A percentile compares a stretch with the other conserved stretches of the same genome.
Evolutionary conservation across 1,140 invertebrate species (phyloP).

Genomic region (Branchinecta lindahli): DNA sequence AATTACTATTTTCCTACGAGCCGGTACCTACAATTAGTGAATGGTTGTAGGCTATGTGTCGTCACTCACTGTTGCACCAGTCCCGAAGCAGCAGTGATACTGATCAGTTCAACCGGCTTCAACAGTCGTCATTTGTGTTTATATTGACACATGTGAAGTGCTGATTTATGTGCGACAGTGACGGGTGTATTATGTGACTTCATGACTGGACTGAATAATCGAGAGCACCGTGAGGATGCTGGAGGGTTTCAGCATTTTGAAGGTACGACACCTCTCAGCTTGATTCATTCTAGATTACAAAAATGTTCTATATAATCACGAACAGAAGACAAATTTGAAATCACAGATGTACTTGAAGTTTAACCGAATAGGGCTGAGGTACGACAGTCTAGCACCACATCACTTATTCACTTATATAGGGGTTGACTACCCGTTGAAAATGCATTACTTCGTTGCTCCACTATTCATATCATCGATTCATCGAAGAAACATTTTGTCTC

Average conservation of each 20-base stretch:
- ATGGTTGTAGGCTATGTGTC: background rate
- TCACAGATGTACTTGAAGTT: too few relatives aligned
- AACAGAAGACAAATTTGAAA: too few relatives aligned
- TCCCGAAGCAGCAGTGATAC: background rate
- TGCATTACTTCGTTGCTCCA: too few relatives aligned
- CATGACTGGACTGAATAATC: background rate
- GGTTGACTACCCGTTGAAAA: too few relatives aligned
- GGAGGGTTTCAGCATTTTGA: background rate
- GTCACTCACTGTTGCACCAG: background rate
- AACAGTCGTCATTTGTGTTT: constrained; percentile 3
- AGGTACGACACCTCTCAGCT: background rate
- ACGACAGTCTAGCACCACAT: too few relatives aligned
- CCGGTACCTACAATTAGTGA: background rate
- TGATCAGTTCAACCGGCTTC: background rate
- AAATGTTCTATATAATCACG: too few relatives aligned
- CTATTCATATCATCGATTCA: too few relatives aligned
- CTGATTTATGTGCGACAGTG: background rate
- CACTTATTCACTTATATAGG: too few relatives aligned
- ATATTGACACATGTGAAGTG: background rate
- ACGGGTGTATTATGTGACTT: background rate
- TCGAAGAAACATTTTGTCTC: too few relatives aligned
- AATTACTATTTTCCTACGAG: constrained; percentile 10
- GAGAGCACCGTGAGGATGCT: background rate
- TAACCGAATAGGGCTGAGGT: too few relatives aligned
- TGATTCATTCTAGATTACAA: background rate